phyloP scores from a whole-genome alignment of 2,888 invertebrate genomes.

The Bellardia bayeri region DNA sequence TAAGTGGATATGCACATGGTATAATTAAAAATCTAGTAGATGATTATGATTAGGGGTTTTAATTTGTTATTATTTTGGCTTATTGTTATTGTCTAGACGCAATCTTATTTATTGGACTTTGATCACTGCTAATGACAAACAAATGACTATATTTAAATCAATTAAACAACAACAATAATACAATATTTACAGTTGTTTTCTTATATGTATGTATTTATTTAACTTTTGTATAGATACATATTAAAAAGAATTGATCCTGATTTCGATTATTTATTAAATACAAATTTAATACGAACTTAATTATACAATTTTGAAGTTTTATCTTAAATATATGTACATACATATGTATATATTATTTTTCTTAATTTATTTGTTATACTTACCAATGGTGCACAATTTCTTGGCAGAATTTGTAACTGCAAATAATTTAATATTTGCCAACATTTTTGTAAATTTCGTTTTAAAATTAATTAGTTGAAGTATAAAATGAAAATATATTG shows the following conservation, averaged over 20 bases:
- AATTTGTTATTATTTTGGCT: neutral
- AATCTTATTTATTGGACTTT: slow-evolving; percentile 12
- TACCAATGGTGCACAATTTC: slow-evolving; percentile 59
- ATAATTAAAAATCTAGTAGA: neutral
- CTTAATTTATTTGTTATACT: slow-evolving; percentile 20
- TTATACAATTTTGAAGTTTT: slow-evolving; percentile 14
- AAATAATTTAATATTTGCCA: slow-evolving; percentile 58
- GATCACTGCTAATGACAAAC: neutral
- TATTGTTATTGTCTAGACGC: neutral
- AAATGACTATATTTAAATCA: neutral
- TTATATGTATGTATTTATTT: neutral
- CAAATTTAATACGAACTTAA: neutral
- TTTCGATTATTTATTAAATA: too few relatives aligned
- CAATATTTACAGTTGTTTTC: slow-evolving; percentile 1
- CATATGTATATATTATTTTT: too few relatives aligned
- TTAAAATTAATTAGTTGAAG: neutral
- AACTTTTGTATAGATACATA: neutral
- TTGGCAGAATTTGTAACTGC: slow-evolving; percentile 43
- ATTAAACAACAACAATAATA: slow-evolving; percentile 1
- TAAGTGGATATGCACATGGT: too few relatives aligned
- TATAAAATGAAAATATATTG: neutral
- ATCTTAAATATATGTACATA: neutral
- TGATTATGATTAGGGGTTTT: neutral
- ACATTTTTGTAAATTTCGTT: slow-evolving; percentile 51
- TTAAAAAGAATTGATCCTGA: too few relatives aligned